A percentile compares a stretch with the other conserved stretches of the same genome.
These are phyloP conservation scores for Tachina grossa DNA, from an alignment of 2,888 invertebrate species.

Conservation along the genomic window DNA sequence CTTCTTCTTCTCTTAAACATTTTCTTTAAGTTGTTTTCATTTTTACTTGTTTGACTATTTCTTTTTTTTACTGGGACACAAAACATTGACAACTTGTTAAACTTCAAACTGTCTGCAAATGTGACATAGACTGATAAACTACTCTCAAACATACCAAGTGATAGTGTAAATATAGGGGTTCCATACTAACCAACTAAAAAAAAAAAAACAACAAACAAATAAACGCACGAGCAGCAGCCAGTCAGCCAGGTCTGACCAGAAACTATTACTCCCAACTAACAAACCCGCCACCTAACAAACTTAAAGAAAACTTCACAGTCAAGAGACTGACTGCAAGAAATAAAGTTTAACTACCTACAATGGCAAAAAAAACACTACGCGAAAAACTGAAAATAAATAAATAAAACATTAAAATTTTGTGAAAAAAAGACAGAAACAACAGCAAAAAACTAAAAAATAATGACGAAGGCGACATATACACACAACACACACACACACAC, in stretches of 20 bases:
- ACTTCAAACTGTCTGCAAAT: constrained; percentile 79
- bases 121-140: constrained; percentile 79
- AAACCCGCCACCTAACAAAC: constrained; percentile 51
- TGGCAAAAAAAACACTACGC: constrained; percentile 33
- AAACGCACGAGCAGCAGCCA: constrained; percentile 20
- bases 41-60: constrained; percentile 34
- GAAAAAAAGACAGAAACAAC: constrained; percentile 4
- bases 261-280: constrained; percentile 61
- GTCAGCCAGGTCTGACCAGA: constrained; percentile 11
- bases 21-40: constrained; percentile 45
- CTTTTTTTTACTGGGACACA: constrained; percentile 58
- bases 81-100: constrained; percentile 77
- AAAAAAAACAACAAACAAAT: constrained; percentile 9
- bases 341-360: constrained; percentile 25
- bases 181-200: constrained; percentile 43
- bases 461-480: constrained; percentile 57
- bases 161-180: constrained; percentile 65
- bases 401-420: constrained; percentile 34
- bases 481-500: constrained; percentile 49
- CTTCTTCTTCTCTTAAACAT: constrained; percentile 6
- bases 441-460: constrained; percentile 47
- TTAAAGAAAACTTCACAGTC: constrained; percentile 51
- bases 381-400: constrained; percentile 43
- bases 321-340: constrained; percentile 44
- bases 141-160: constrained; percentile 70